Evolutionary conservation across 2,113 vertebrate species (phyloP).

Genomic region (Hiodon tergisus): DNA sequence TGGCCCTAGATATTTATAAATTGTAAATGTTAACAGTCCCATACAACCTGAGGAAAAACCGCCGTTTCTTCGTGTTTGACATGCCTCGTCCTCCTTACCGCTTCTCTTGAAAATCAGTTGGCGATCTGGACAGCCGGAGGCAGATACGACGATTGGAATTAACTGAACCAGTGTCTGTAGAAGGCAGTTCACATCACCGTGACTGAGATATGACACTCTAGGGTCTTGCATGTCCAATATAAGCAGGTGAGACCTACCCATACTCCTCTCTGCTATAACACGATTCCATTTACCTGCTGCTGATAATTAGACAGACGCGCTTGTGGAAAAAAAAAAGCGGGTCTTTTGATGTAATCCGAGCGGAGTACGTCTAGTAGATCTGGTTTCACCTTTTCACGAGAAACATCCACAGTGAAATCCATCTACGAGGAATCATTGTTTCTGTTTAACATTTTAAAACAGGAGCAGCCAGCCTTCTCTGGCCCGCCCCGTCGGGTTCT

Average conservation of each 20-base stretch:
- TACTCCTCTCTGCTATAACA: constrained; percentile 32
- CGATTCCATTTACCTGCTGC: constrained; percentile 72
- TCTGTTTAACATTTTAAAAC: constrained; percentile 60
- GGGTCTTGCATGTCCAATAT: constrained; percentile 42
- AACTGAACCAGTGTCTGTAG: not conserved
- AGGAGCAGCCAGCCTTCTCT: constrained; percentile 46
- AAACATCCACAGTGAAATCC: constrained; percentile 50
- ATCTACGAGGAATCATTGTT: constrained; percentile 54
- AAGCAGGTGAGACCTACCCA: constrained; percentile 35
- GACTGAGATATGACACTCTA: constrained; percentile 23
- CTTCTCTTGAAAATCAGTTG: not conserved
- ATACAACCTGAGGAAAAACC: constrained; percentile 47
- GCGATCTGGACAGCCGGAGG: not conserved
- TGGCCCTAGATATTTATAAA: no score
- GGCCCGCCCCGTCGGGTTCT: constrained; percentile 26
- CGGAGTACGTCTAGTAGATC: constrained; percentile 32
- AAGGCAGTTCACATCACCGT: not conserved
- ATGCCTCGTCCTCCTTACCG: constrained; percentile 13
- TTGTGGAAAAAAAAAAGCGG: constrained; percentile 55
- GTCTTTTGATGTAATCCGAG: constrained; percentile 49
- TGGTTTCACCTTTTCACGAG: constrained; percentile 49
- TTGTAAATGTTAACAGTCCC: not conserved
- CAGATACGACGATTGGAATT: not conserved
- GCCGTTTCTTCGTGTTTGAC: constrained; percentile 1
- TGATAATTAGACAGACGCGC: constrained; percentile 60